Evolutionary conservation across 2,888 invertebrate species (phyloP).

Genomic region (Platycheirus rosarum): DNA sequence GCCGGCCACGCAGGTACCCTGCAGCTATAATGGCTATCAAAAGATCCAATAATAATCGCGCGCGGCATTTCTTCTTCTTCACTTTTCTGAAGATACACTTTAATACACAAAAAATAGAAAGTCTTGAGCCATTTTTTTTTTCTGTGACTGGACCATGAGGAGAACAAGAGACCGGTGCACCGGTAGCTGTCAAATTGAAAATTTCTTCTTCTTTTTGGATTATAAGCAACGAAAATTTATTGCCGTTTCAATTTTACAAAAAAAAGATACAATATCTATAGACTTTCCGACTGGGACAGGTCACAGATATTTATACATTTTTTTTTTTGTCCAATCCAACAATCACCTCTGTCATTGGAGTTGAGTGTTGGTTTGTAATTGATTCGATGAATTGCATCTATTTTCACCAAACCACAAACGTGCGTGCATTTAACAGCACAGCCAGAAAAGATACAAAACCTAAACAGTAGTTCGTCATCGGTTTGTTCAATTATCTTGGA

Average conservation of each 20-base stretch:
- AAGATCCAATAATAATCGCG: constrained; percentile 73
- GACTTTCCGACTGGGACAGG: constrained; percentile 38
- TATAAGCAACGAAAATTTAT: constrained; percentile 76
- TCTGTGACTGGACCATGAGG: constrained; percentile 1
- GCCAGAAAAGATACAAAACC: constrained; percentile 11
- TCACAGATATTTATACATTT: constrained; percentile 39
- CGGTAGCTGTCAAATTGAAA: constrained; percentile 77
- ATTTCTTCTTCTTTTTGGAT: constrained; percentile 76
- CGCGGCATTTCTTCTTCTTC: constrained; percentile 57
- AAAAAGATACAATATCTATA: constrained; percentile 62
- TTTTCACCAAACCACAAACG: constrained; percentile 39
- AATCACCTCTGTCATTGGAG: constrained; percentile 8
- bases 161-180: constrained; percentile 46
- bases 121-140: constrained; percentile 38
- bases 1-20: constrained; percentile 63
- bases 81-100: constrained; percentile 13
- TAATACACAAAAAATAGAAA: constrained; percentile 63
- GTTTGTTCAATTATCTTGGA: constrained; percentile 52
- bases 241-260: constrained; percentile 47
- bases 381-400: constrained; percentile 54
- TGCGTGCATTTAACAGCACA: constrained; percentile 17
- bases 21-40: constrained; percentile 71
- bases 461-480: constrained; percentile 40
- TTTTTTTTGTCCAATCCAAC: constrained; percentile 17
- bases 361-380: constrained; percentile 40